A percentile compares a stretch with the other conserved stretches of the same genome.
Evolutionary conservation across 2,113 vertebrate species (phyloP).

Genomic region (Illadopsis cleaveri): DNA sequence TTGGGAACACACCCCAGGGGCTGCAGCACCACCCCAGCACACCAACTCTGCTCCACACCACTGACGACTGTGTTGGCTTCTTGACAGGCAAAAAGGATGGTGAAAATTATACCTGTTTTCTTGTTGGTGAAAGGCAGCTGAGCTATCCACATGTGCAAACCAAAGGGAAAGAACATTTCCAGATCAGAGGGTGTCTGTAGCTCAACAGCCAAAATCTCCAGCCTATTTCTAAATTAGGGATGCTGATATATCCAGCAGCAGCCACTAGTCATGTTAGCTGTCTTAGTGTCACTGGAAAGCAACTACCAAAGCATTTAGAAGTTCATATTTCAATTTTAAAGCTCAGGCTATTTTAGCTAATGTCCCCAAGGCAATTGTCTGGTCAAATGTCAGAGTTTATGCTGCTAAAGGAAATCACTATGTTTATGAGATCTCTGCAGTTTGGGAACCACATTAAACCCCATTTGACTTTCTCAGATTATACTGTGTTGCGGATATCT

Average conservation of each 20-base stretch:
- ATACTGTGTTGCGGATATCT: neutral
- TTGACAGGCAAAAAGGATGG: neutral
- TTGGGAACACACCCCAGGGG: rapidly evolving
- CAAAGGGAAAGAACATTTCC: neutral
- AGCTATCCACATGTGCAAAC: neutral
- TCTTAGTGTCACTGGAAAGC: neutral
- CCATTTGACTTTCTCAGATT: constrained; percentile 10
- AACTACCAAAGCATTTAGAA: constrained; percentile 37
- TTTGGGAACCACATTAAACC: neutral
- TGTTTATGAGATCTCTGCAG: constrained; percentile 28
- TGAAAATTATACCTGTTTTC: neutral
- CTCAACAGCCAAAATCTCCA: neutral
- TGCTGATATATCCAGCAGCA: neutral
- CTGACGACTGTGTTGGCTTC: neutral
- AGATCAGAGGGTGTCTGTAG: neutral
- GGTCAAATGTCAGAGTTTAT: constrained; percentile 63
- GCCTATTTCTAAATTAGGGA: neutral
- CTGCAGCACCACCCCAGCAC: neutral
- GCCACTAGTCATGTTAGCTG: neutral
- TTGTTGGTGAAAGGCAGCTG: neutral
- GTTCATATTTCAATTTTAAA: constrained; percentile 60
- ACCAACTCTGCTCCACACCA: neutral
- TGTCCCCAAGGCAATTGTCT: constrained; percentile 23
- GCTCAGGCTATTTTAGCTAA: constrained; percentile 54
- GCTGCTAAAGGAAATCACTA: constrained; percentile 36